Conservation (phyloP, 2,888 invertebrate genomes). For the Magallana nippona region DNA sequence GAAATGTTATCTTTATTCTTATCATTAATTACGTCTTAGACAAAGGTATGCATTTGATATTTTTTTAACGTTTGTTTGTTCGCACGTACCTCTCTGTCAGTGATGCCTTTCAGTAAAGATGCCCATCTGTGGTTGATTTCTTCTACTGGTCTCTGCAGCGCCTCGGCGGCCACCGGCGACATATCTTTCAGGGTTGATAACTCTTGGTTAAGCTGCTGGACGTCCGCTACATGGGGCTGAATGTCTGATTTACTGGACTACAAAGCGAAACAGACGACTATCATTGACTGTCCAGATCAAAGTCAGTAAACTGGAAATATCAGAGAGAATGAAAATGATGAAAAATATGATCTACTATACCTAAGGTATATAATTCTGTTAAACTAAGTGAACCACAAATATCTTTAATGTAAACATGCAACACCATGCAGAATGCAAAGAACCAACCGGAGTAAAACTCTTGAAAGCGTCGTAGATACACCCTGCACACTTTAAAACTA, state of each 20-base stretch:
- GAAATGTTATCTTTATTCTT: neutral
- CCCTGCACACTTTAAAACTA: neutral
- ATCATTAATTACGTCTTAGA: too few species aligned
- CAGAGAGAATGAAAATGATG: neutral
- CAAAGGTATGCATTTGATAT: too few species aligned
- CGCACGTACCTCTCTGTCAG: constrained; percentile 75
- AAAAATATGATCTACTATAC: neutral
- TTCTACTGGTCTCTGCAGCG: constrained; percentile 73
- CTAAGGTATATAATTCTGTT: neutral
- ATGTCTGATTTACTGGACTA: constrained; percentile 76
- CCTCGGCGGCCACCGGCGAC: constrained; percentile 78
- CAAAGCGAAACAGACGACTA: constrained; percentile 12
- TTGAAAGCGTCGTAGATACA: neutral
- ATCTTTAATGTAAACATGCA: neutral
- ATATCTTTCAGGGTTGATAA: constrained; percentile 76
- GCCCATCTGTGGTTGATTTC: constrained; percentile 78
- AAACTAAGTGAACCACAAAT: neutral
- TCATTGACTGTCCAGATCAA: neutral
- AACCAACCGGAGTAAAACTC: neutral
- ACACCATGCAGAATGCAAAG: constrained; percentile 7
- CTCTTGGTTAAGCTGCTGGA: constrained; percentile 78
- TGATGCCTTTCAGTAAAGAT: constrained; percentile 74
- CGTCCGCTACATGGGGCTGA: constrained; percentile 76
- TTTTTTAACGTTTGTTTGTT: neutral
- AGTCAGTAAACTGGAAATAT: neutral